phyloP scores from a whole-genome alignment of 2,113 vertebrate species.

The Heterotilapia buettikoferi region DNA sequence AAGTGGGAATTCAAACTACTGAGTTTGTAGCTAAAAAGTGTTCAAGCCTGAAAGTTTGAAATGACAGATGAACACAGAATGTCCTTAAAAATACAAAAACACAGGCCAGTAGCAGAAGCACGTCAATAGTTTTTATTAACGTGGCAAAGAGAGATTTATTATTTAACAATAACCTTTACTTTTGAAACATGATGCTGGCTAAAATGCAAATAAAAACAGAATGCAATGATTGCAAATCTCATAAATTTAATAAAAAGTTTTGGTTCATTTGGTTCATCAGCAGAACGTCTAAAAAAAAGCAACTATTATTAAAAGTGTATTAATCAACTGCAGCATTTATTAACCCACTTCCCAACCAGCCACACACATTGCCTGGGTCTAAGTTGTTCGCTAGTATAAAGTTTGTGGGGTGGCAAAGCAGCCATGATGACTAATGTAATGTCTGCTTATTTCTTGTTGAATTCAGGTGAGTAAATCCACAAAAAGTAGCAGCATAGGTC shows the following conservation, averaged over 20 bases:
- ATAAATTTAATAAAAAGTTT: background rate
- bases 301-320: background rate
- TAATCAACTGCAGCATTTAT: background rate
- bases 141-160: accelerated
- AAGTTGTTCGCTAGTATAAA: background rate
- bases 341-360: background rate
- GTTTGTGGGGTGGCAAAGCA: background rate
- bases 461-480: background rate
- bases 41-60: background rate
- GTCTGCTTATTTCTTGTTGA: background rate
- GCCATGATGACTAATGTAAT: background rate
- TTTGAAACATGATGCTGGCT: background rate
- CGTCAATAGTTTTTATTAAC: background rate
- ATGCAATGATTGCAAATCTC: background rate
- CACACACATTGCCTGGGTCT: background rate
- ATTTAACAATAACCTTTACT: background rate
- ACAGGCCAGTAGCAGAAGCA: background rate
- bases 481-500: background rate
- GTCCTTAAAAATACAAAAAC: background rate
- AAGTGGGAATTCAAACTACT: background rate
- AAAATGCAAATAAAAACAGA: background rate
- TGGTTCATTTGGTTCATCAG: background rate
- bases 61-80: background rate
- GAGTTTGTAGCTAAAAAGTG: background rate
- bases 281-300: background rate